Evolutionary conservation across 2,113 vertebrate species (phyloP), one percentile per base, ranked within the genome.

Genomic region (Dromas ardeola): DNA sequence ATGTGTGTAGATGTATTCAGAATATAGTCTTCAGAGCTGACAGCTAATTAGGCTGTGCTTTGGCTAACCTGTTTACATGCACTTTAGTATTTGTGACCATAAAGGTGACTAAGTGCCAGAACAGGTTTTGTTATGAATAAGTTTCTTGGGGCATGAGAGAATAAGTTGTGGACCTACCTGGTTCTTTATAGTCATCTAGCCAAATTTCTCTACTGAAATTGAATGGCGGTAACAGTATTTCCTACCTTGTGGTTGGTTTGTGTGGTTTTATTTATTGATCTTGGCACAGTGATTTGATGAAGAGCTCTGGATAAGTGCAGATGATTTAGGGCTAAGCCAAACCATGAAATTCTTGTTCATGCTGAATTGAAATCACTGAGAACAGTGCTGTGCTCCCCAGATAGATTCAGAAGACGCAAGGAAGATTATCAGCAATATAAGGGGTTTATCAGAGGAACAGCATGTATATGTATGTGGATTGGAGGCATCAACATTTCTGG

Each of bases 221-320:
- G 53, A 90, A 83, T 70, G 81, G 55, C 0, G 15, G 76, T 67
- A 86, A 38, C 26, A 62, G 8, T 69, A 38, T 74, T 96, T 96
- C 45, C 84, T 91, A 38, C 61, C 13, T 10, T 73, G 81, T 79
- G 74, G 81, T 70, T 80, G 32, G 30, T 82, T 96, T 91, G 32
- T 86, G 86, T 73, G 81, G 59, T 56, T 91, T 93, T 90, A 45
- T 79, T 90, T 90, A 95, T 95, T 94, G 95, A 96, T 93, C 42
- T 49, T 71, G 67, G 88, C 62, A 62, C 77, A 93, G 18, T 2
- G 14, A 83, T 83, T 90, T 90, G 71, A 73, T 58, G 55, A 93
- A 91, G 61, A 77, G 40, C 43, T 95, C 65, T 91, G 78, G 43
- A 15, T 72, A 82, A 87, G 13, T 52, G 73, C 25, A 27, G 61